Evolutionary conservation across 2,797 vertebrate species (phyloP), one percentile per base, ranked within the genome.

Genomic region (Serranus cabrilla): DNA sequence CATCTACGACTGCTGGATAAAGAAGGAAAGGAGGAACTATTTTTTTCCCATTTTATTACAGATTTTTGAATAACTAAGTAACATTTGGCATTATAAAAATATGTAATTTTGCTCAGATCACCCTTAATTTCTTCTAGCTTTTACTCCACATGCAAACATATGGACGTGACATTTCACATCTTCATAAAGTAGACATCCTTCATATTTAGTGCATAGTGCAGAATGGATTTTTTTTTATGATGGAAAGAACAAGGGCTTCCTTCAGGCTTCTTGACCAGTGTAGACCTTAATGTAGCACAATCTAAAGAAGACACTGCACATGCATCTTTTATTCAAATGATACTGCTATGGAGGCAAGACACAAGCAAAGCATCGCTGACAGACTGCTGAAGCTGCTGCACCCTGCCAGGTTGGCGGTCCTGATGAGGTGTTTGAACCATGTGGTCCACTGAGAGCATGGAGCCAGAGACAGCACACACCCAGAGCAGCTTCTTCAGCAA

Each of bases 401-500:
- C 70, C 67, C 73, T 63, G 57, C 76, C 61, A 59, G 73, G 73
- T 42, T 71, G 77, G 60, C 84, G 50, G 67, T 73, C 81, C 60
- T 71, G 66, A 78, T 52, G 66, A 81, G 75, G 67, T 77, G 79
- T 76, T 45, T 74, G 76, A 88, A 79, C 75, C 87, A 93, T 90
- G 90, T 84, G 83, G 91, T 89, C 87, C 81, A 80, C 85, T 93
- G 88, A 93, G 67, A 92, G 76, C 77, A 94, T 93, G 93, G 92
- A 93, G 77, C 74, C 85, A 2, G 89, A 90, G 75, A 82, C 78
- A 78, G 71, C 81, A 21, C 86, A 84, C 79, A 87, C 81, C 50
- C 85, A 84, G 82, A 89, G 87, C 69, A 91, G 65, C 83, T 88
- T 94, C 74, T 88, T 91, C 64, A 87, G 8, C 76, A 93, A 91